phyloP scores from a whole-genome alignment of 2,888 invertebrate genomes.

The Melangyna quadrimaculata region DNA sequence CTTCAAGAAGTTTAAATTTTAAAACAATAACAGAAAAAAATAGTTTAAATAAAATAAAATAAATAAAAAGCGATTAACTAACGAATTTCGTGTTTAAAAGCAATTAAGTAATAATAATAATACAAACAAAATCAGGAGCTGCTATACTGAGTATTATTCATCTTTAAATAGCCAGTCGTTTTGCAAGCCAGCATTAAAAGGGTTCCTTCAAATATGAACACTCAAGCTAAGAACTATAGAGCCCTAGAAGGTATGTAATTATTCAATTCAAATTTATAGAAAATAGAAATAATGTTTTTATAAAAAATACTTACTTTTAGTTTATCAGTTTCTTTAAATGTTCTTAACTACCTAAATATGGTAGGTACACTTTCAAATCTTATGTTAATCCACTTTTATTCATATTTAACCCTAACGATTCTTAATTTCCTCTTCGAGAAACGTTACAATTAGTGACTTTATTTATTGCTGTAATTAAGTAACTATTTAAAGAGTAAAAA shows the following conservation, averaged over 20 bases:
- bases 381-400: too few relatives aligned
- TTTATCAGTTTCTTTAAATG: too few relatives aligned
- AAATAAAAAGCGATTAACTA: slow-evolving; percentile 21
- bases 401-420: too few relatives aligned
- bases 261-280: not conserved
- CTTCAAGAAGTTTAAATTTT: slow-evolving; percentile 43
- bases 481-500: too few relatives aligned
- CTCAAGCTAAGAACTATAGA: slow-evolving; percentile 80
- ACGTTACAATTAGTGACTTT: too few relatives aligned
- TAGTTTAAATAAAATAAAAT: slow-evolving; percentile 22
- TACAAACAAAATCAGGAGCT: slow-evolving; percentile 8
- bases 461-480: too few relatives aligned
- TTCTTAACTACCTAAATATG: too few relatives aligned
- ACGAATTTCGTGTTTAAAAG: slow-evolving; percentile 34
- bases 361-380: too few relatives aligned
- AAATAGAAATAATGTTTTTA: too few relatives aligned
- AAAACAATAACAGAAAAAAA: slow-evolving; percentile 22
- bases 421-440: too few relatives aligned
- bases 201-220: slow-evolving; percentile 77
- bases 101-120: slow-evolving; percentile 7
- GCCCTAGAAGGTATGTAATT: slow-evolving; percentile 79
- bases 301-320: too few relatives aligned
- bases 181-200: slow-evolving; percentile 45
- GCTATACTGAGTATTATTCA: slow-evolving; percentile 75
- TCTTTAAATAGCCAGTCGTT: slow-evolving; percentile 79